phyloP scores from a whole-genome alignment of 92 coral and sea anemone species.

The Galaxea fascicularis region DNA sequence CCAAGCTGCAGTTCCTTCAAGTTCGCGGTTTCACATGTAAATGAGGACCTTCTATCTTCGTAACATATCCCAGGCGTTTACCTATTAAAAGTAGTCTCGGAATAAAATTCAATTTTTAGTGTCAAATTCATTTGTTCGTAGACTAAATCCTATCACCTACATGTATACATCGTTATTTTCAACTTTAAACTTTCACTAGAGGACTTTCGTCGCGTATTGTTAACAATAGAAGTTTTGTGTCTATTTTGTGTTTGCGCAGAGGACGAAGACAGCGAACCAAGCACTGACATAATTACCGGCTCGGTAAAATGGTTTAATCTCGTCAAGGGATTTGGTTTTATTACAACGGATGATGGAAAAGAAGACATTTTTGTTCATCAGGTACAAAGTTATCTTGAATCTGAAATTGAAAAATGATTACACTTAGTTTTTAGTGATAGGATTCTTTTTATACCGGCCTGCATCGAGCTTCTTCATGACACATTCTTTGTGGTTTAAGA shows the following conservation, averaged over 20 bases:
- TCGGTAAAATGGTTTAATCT: conserved; percentile 96
- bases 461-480: not conserved
- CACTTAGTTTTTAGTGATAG: not conserved
- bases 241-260: conserved; percentile 8
- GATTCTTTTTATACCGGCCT: not conserved
- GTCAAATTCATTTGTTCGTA: not conserved
- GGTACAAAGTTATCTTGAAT: conserved; percentile 51
- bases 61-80: not conserved
- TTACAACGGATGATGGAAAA: conserved; percentile 81
- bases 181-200: too few species aligned
- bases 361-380: conserved; percentile 95
- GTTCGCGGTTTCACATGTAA: conserved; percentile 9
- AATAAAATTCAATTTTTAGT: not conserved
- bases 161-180: not conserved
- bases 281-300: conserved; percentile 56
- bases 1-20: conserved; percentile 24
- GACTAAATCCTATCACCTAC: not conserved
- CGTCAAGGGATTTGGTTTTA: conserved; percentile 95
- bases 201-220: not conserved
- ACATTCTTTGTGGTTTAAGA: not conserved
- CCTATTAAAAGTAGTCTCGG: not conserved
- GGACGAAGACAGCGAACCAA: conserved; percentile 7
- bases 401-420: not conserved
- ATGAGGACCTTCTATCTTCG: not conserved
- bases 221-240: not conserved